Base-by-base conservation (phyloP, 2,797 vertebrate species). In the Myotis planiceps region DNA sequence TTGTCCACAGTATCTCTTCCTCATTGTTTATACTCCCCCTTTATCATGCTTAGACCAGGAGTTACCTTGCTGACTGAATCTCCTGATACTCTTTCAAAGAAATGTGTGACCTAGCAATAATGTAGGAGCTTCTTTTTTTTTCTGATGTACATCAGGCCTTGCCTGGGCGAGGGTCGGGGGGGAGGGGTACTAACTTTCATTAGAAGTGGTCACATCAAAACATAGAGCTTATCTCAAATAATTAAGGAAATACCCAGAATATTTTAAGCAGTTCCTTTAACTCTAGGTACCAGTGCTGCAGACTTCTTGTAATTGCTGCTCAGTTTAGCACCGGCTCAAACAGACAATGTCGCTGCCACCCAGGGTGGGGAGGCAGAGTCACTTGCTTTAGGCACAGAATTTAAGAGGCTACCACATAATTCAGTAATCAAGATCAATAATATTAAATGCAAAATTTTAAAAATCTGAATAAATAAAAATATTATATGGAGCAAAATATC, bases 31-130 rank as follows among this genome's bases (percentile, higher is more conserved):
- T 23, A 63, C 49, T 13, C 76, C 53, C 49, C 5, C 32, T 74
- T 95, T 74, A 66, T n/a, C 4, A 3, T 49, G 23, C 69, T 49
- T 51, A 90, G 39, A 39, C 25, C 2, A 51, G 66, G 32, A 66
- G 47, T 58, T 90, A 27, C 72, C 47, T 68, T 72, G 29, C 37
- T 86, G 51, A 80, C 29, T 32, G 14, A 85, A 34, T 93, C 66
- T 87, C 84, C 84, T 65, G 15, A 58, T 65, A 81, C 4, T 87
- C 68, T 96, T 86, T 60, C 39, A 84, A 94, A 93, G 29, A 91
- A 93, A 75, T 60, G 7, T 63, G 7, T 55, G 53, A 55, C 21
- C 16, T 85, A 29, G 9, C 34, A 82, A 89, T 66, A 88, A 80
- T 76, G 87, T 66, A 87, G 51, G 76, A 81, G 25, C 18, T 42